Percentiles rank a stretch among this genome's conserved stretches.
Conservation (phyloP, 53 echinoderm and acorn worm species). For the Antedon mediterranea region DNA sequence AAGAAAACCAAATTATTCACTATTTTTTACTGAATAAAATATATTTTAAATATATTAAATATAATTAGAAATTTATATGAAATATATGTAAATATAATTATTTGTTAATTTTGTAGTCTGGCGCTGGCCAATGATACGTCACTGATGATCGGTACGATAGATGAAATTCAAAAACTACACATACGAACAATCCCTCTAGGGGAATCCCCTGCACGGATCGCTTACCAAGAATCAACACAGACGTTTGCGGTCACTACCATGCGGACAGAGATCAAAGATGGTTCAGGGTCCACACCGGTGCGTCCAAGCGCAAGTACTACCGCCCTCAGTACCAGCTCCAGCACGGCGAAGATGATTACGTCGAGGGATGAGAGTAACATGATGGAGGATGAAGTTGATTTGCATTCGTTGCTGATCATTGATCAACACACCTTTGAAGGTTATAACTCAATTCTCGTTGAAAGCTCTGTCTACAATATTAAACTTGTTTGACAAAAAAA, state of each 20-base stretch:
- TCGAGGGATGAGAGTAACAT: slow-evolving; percentile 42
- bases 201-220: slow-evolving; percentile 66
- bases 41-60: too few relatives aligned
- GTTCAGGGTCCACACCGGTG: slow-evolving; percentile 19
- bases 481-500: too few relatives aligned
- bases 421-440: slow-evolving; percentile 99
- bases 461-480: too few relatives aligned
- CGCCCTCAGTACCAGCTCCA: slow-evolving; percentile 62
- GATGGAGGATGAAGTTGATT: slow-evolving; percentile 72
- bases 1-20: too few relatives aligned
- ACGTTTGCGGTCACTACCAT: slow-evolving; percentile 83
- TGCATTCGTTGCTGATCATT: slow-evolving; percentile 78
- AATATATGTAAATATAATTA: too few relatives aligned
- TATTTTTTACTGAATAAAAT: too few relatives aligned
- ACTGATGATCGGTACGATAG: slow-evolving; percentile 93
- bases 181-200: slow-evolving; percentile 93
- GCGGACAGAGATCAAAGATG: slow-evolving; percentile 62
- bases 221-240: slow-evolving; percentile 88
- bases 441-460: slow-evolving; percentile 14
- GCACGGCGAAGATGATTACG: slow-evolving; percentile 32
- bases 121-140: slow-evolving; percentile 92
- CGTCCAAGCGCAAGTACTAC: slow-evolving; percentile 80
- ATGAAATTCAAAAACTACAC: slow-evolving; percentile 97
- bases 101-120: slow-evolving; percentile 17
- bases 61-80: too few relatives aligned